Percentiles rank a stretch among this genome's conserved stretches.
phyloP scores from a whole-genome alignment of 1,140 invertebrate genomes.

The Hypothenemus hampei region DNA sequence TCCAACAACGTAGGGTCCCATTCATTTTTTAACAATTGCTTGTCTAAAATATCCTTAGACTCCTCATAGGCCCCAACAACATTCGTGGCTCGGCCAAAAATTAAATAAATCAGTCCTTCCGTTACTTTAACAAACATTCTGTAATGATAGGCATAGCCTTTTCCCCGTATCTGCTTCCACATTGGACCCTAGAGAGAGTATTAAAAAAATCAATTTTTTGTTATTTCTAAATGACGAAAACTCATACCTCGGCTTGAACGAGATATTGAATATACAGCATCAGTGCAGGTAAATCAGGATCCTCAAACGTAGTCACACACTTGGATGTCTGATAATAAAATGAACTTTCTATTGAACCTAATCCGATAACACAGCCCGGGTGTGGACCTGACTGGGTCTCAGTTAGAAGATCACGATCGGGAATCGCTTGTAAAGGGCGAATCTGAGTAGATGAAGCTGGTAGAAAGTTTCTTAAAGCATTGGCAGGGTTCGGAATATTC shows the following conservation, averaged over 20 bases:
- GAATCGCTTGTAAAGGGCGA: constrained; percentile 41
- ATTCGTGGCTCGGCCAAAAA: constrained; percentile 70
- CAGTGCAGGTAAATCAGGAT: constrained; percentile 67
- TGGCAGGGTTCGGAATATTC: constrained; percentile 50
- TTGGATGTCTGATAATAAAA: constrained; percentile 65
- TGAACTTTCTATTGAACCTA: constrained; percentile 76
- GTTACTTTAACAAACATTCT: constrained; percentile 56
- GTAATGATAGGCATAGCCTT: constrained; percentile 79
- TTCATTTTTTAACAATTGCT: constrained; percentile 56
- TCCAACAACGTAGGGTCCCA: constrained; percentile 73
- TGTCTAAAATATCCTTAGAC: constrained; percentile 59
- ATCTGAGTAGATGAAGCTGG: too few relatives aligned
- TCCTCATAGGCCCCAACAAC: constrained; percentile 71
- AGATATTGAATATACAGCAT: constrained; percentile 81
- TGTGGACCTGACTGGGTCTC: constrained; percentile 23
- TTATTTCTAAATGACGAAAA: neutral
- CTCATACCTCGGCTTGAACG: constrained; percentile 69
- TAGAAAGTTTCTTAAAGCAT: constrained; percentile 54
- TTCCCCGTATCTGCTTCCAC: constrained; percentile 79
- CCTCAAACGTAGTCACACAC: constrained; percentile 57
- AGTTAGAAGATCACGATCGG: constrained; percentile 50
- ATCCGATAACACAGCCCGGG: constrained; percentile 62
- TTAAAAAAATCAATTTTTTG: neutral
- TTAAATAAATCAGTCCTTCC: constrained; percentile 67
- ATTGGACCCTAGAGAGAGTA: constrained; percentile 66